These are phyloP conservation scores for Melanotaenia nigrans DNA, from an alignment of 2,797 vertebrate genomes.

Conservation along the genomic window DNA sequence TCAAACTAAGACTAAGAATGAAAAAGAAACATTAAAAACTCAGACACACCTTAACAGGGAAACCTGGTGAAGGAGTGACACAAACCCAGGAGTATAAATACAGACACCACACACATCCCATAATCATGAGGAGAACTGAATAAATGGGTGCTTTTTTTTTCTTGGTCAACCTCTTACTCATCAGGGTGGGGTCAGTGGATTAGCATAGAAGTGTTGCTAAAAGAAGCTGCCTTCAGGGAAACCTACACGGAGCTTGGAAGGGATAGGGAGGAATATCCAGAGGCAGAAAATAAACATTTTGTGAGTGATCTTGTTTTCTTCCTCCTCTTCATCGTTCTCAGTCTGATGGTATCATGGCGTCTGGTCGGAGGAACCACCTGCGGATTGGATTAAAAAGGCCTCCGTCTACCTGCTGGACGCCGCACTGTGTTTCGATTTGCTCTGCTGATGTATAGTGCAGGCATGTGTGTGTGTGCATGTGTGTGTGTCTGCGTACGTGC, in stretches of 20 bases:
- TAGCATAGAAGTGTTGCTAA: not conserved
- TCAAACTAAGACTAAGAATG: no score
- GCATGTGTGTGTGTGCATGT: not conserved
- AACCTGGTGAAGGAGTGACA: no score
- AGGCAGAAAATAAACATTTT: not conserved
- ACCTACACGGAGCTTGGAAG: not conserved
- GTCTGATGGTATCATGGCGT: not conserved
- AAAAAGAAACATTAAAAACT: no score
- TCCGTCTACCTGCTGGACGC: slow-evolving; percentile 44
- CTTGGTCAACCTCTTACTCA: not conserved
- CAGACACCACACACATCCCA: no score
- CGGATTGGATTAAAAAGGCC: slow-evolving; percentile 39
- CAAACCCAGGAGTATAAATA: no score
- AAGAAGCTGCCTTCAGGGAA: not conserved
- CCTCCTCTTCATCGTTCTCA: not conserved
- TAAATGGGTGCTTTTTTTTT: not conserved
- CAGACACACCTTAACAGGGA: no score
- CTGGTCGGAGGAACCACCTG: slow-evolving; percentile 23
- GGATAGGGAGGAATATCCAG: not conserved
- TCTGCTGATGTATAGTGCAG: slow-evolving; percentile 9
- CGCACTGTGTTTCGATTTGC: slow-evolving; percentile 39
- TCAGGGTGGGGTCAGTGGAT: not conserved
- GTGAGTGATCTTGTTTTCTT: not conserved
- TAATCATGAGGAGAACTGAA: no score
- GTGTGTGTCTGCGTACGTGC: slow-evolving; percentile 3